Evolutionary conservation across 2,888 invertebrate genomes (phyloP).

Genomic region (Thysanoteuthis rhombus): DNA sequence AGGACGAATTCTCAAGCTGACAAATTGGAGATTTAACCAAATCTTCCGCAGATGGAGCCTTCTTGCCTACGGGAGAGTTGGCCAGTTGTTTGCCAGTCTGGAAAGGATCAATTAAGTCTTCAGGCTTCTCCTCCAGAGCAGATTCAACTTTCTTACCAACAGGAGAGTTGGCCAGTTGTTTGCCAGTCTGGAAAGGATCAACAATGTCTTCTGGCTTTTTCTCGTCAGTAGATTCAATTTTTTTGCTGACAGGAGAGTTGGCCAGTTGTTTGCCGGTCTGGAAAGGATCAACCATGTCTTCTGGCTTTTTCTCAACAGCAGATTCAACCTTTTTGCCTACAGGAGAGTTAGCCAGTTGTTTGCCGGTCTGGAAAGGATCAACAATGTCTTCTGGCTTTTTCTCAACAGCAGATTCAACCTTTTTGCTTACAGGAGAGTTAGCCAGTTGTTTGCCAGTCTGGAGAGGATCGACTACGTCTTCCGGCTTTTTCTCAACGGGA

Average conservation of each 20-base stretch:
- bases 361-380: neutral
- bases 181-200: neutral
- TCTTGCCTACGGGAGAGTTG: neutral
- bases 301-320: neutral
- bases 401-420: too few relatives aligned
- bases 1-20: too few relatives aligned
- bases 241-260: neutral
- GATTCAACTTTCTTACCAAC: neutral
- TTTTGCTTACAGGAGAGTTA: neutral
- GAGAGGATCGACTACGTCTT: neutral
- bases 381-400: too few relatives aligned
- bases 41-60: too few relatives aligned
- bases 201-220: too few relatives aligned
- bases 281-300: neutral
- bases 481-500: neutral
- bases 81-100: neutral
- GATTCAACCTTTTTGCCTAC: neutral
- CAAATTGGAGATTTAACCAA: too few relatives aligned
- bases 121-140: rapidly evolving
- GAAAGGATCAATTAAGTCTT: neutral
- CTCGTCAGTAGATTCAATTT: neutral
- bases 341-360: neutral
- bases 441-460: neutral
- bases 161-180: neutral
- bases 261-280: neutral